Percentiles rank a stretch among this genome's conserved stretches.
Conservation (phyloP, 2,113 vertebrate species). For the Apteryx owenii region DNA sequence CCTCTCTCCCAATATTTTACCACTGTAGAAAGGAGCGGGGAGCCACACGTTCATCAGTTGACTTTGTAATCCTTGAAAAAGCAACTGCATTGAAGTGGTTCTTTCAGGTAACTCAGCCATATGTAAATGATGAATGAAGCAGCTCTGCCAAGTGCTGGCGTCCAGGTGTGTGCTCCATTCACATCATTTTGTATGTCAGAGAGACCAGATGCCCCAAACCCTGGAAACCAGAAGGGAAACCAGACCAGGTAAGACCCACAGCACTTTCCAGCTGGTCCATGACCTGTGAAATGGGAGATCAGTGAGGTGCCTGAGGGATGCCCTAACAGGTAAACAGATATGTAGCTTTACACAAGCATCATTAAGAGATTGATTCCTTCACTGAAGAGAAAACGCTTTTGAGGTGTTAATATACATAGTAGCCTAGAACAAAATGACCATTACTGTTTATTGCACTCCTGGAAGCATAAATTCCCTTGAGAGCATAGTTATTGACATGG, state of each 20-base stretch:
- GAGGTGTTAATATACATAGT: neutral
- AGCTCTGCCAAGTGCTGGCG: neutral
- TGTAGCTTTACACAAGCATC: neutral
- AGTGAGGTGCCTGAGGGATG: neutral
- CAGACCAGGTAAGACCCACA: neutral
- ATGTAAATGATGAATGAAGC: neutral
- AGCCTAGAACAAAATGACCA: neutral
- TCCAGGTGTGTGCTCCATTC: neutral
- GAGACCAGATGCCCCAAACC: neutral
- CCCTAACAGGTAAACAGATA: neutral
- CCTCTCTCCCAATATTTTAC: neutral
- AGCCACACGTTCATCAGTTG: neutral
- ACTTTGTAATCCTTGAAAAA: neutral
- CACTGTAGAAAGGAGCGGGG: neutral
- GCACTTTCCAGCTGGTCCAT: neutral
- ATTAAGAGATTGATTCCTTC: neutral
- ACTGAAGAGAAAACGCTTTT: neutral
- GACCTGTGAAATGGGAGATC: neutral
- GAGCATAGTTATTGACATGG: neutral
- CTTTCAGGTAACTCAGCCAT: neutral
- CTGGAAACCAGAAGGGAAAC: neutral
- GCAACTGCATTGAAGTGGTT: neutral
- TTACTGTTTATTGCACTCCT: neutral
- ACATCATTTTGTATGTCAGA: neutral
- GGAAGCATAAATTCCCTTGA: neutral